Evolutionary conservation across 2,797 vertebrate species (phyloP).

Genomic region (Oryzias sinensis): DNA sequence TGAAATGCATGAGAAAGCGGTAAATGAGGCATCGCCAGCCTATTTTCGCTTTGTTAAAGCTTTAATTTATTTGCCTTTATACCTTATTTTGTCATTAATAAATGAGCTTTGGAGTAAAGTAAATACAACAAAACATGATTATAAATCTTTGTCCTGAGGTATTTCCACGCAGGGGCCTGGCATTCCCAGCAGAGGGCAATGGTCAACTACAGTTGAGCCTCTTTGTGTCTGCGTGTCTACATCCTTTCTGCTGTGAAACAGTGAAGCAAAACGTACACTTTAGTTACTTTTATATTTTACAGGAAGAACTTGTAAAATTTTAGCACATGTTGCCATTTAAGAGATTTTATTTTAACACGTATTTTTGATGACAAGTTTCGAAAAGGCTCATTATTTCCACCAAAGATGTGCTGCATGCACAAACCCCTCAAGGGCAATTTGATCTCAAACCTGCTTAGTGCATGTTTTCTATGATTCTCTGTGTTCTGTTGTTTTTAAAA

Average conservation of each 20-base stretch:
- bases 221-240: not conserved
- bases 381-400: constrained; percentile 8
- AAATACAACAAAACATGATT: constrained; percentile 24
- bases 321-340: too few relatives aligned
- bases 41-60: too few relatives aligned
- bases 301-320: too few relatives aligned
- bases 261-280: constrained; percentile 7
- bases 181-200: constrained; percentile 73
- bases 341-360: too few relatives aligned
- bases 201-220: constrained; percentile 59
- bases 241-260: not conserved
- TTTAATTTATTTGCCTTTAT: too few relatives aligned
- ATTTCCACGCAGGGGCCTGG: constrained; percentile 43
- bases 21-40: too few relatives aligned
- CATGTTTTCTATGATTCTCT: constrained; percentile 31
- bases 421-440: constrained; percentile 18
- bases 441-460: constrained; percentile 25
- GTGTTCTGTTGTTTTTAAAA: constrained; percentile 19
- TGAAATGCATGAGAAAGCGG: too few relatives aligned
- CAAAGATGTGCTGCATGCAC: not conserved
- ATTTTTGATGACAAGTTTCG: not conserved
- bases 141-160: constrained; percentile 7
- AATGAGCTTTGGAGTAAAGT: constrained; percentile 7
- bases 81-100: not conserved
- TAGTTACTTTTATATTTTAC: too few relatives aligned